Evolutionary conservation across 2,888 invertebrate genomes (phyloP), one percentile per base, ranked within the genome.

Genomic region (Odontocolon sp.): DNA sequence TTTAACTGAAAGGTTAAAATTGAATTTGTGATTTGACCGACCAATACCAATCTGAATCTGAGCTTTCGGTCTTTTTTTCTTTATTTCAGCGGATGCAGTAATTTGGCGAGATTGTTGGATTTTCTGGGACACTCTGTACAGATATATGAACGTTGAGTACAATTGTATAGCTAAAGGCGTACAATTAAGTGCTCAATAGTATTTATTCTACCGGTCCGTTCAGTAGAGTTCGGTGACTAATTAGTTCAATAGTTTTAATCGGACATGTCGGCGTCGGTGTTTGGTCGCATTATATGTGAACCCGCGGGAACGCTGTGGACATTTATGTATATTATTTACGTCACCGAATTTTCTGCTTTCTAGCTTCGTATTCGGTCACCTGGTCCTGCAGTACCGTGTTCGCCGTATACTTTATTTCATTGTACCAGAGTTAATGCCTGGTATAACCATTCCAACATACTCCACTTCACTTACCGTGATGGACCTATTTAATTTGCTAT

Each of bases 401-500:
- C 23, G n/a, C 21, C 45, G 9, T n/a, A 23, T 21, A 45, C 45
- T 45, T 45, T 45, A 45, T 45, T 45, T 18, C 45, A 18, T n/a
- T 23, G 45, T 45, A 45, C 4, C 18, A 16, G 45, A 23, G 21
- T 23, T 38, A 57, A 57, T n/a, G 23, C 38, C 11, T 23, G 38
- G 36, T 5, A 23, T 23, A 21, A 21, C 18, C 36, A 56, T 56
- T 33, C 36, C 11, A n/a, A n/a, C 33, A 28, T 21, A 28, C 21
- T 45, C 38, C 61, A 36, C 54, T 26, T 61, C 61, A 33, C 54
- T 70, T 45, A 18, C 18, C 11, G 50, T 66, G 50, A 76, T 70
- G 36, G 52, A 38, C 52, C 42, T 14, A 70, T 66, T 66, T 76
- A 31, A 76, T 76, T 76, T 36, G 52, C 36, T 14, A 59, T 45